Evolutionary conservation across 2,113 vertebrate species (phyloP).

Genomic region (Canis aureus): DNA sequence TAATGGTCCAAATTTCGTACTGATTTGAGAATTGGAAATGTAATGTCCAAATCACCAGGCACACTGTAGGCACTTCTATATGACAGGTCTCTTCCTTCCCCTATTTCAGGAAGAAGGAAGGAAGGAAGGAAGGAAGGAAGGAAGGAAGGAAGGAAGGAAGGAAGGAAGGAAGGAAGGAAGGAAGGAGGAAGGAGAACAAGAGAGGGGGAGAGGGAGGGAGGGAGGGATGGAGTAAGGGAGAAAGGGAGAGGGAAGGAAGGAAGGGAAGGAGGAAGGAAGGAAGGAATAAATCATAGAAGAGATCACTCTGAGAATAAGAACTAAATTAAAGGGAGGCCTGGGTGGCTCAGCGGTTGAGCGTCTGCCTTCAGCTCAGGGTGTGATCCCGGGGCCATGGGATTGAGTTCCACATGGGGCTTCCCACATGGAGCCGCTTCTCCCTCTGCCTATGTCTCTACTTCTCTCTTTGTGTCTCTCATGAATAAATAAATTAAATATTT

Average conservation of each 20-base stretch:
- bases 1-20: neutral
- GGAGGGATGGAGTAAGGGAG: too few species aligned
- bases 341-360: too few species aligned
- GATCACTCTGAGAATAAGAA: neutral
- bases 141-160: too few species aligned
- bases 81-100: neutral
- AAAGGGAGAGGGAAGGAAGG: too few species aligned
- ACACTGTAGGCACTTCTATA: neutral
- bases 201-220: too few species aligned
- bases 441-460: too few species aligned
- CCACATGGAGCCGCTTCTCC: too few species aligned
- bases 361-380: too few species aligned
- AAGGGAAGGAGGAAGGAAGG: neutral
- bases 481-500: too few species aligned
- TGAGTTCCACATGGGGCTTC: too few species aligned
- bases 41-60: neutral
- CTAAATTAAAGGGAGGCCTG: neutral
- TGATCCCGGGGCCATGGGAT: too few species aligned
- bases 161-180: neutral
- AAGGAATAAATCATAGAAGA: neutral
- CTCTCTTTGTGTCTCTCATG: too few species aligned
- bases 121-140: neutral
- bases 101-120: neutral
- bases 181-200: neutral
- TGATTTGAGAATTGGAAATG: neutral